Evolutionary conservation across 2,797 vertebrate species (phyloP).

Genomic region (Loriculus beryllinus): DNA sequence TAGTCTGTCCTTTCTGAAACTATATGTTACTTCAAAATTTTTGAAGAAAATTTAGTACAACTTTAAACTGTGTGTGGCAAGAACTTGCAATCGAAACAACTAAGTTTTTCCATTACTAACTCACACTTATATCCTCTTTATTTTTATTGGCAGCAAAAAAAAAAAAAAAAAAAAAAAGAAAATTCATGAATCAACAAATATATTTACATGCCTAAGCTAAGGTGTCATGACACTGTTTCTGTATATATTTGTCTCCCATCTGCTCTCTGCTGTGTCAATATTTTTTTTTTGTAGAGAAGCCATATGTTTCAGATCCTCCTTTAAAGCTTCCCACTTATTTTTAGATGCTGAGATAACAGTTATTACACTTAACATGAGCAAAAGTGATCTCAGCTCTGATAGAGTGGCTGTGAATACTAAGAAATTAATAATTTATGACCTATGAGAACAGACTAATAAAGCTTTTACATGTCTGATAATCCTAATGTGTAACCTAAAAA

Average conservation of each 20-base stretch:
- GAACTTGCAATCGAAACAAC: background rate
- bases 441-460: background rate
- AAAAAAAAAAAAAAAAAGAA: background rate
- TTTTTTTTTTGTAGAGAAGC: background rate
- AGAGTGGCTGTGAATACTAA: background rate
- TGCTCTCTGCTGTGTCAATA: background rate
- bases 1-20: background rate
- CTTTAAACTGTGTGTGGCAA: background rate
- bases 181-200: background rate
- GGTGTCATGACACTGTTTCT: background rate
- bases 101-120: background rate
- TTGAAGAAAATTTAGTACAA: background rate
- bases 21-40: background rate
- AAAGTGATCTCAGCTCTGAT: background rate
- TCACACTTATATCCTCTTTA: background rate
- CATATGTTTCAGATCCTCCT: background rate
- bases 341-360: background rate
- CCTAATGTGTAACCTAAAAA: background rate
- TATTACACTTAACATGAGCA: background rate
- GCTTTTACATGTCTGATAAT: background rate
- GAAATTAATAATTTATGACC: background rate
- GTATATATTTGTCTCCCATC: background rate
- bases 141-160: background rate
- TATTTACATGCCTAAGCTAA: background rate
- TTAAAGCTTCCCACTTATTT: background rate